Evolutionary conservation across 2,888 invertebrate species (phyloP), one percentile per base, ranked within the genome.

Genomic region (Sinohyriopsis cumingii): DNA sequence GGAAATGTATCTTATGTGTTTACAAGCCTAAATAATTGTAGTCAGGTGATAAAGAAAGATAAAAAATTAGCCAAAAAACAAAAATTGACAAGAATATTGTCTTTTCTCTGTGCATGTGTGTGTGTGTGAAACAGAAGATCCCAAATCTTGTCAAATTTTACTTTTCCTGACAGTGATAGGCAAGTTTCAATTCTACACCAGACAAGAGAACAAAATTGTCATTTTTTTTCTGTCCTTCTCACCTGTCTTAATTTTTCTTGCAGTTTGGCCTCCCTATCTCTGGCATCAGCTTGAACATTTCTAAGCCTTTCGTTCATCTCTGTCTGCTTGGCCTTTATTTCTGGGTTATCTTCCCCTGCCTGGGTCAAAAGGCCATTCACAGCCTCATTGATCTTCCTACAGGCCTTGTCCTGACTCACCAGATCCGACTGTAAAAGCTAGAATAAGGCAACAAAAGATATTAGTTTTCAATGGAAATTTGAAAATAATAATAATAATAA

Each of bases 231-330:
- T 25, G 15, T 24, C 20, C 15, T 22, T 55, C 73, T 28, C 55
- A 88, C 89, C 84, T 89, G 86, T 83, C 88, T 85, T 33, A 90
- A 80, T 61, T 85, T 84, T 67, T 88, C 87, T 65, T 89, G 89
- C 19, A 90, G 78, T 69, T 88, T 85, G 63, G 89, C 88, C 66
- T 88, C 87, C 65, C 87, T 87, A 73, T 89, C 89, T 59, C 84
- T 81, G 25, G 83, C 73, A 59, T 80, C 80, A 20, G 87, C 85
- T 63, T 87, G 85, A 4, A 86, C 84, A 15, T 81, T 69, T 55
- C 85, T 70, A 67, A 86, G 80, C 67, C 84, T 77, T 65, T 86
- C 85, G 67, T 87, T 87, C 89, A 90, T 89, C 64, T 83, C 84
- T 20, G 83, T 83, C 45, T 84, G 82, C 69, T 87, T 87, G 55